Evolutionary conservation across 1,140 invertebrate genomes (phyloP).

Genomic region (Dendroctonus ponderosae): DNA sequence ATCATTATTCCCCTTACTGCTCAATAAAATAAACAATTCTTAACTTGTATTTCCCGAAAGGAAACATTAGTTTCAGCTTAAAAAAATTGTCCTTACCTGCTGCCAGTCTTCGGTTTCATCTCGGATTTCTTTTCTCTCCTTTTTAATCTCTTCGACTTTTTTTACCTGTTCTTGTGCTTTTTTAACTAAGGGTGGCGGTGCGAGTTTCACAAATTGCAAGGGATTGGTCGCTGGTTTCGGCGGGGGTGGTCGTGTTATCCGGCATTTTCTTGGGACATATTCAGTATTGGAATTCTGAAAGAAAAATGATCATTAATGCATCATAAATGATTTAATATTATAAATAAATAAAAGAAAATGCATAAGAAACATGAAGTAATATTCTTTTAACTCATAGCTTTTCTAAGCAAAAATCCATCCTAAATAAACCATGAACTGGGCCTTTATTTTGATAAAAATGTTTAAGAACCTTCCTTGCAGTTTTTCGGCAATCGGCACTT

Average conservation of each 20-base stretch:
- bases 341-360: too few relatives aligned
- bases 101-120: slow-evolving; percentile 91
- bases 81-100: slow-evolving; percentile 63
- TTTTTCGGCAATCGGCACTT: too few relatives aligned
- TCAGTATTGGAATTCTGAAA: slow-evolving; percentile 48
- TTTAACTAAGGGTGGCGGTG: slow-evolving; percentile 79
- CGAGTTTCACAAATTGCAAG: slow-evolving; percentile 85
- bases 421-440: too few relatives aligned
- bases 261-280: slow-evolving; percentile 49
- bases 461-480: too few relatives aligned
- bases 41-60: neutral
- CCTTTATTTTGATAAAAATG: too few relatives aligned
- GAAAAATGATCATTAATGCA: slow-evolving; percentile 7
- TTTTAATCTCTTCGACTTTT: slow-evolving; percentile 80
- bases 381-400: too few relatives aligned
- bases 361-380: too few relatives aligned
- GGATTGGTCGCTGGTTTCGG: slow-evolving; percentile 81
- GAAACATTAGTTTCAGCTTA: neutral
- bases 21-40: neutral
- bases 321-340: too few relatives aligned
- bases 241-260: slow-evolving; percentile 56
- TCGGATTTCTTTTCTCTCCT: slow-evolving; percentile 68
- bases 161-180: slow-evolving; percentile 82
- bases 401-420: too few relatives aligned
- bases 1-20: neutral